Percentiles rank a stretch among this genome's conserved stretches.
These are phyloP conservation scores for Candoia aspera DNA, from an alignment of 2,113 vertebrate species.

Conservation along the genomic window DNA sequence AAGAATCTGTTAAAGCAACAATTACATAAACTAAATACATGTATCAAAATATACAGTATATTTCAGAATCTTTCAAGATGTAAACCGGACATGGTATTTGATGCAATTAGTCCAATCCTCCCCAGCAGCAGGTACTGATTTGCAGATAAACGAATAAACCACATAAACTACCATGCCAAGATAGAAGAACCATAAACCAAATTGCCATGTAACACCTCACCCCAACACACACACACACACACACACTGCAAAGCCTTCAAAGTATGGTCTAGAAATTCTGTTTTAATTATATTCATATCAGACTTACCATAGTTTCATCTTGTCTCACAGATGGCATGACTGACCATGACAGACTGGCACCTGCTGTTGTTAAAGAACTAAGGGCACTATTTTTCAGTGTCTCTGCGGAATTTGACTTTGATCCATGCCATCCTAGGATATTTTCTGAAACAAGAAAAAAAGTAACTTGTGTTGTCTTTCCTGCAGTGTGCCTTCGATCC, in stretches of 20 bases:
- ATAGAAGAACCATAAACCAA: constrained; percentile 12
- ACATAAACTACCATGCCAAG: constrained; percentile 19
- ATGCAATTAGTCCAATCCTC: neutral
- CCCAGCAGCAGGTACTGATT: neutral
- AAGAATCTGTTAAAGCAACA: neutral
- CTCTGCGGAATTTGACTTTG: constrained; percentile 87
- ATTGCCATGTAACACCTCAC: accelerated
- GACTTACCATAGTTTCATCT: constrained; percentile 82
- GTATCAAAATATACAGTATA: neutral
- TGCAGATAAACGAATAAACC: neutral
- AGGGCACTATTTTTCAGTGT: constrained; percentile 85
- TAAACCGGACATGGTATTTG: neutral
- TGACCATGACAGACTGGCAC: constrained; percentile 76
- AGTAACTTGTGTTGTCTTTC: constrained; percentile 22
- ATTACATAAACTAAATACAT: neutral
- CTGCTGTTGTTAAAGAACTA: constrained; percentile 81
- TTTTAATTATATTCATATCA: neutral
- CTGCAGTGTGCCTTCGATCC: neutral
- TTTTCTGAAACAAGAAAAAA: constrained; percentile 81
- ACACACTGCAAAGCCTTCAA: constrained; percentile 20
- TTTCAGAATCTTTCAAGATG: neutral
- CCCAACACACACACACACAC: neutral
- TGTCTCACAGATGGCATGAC: constrained; percentile 78
- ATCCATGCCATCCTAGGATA: constrained; percentile 87
- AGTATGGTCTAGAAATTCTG: neutral